Conservation (phyloP, 2,113 vertebrate species). For the Podocnemis expansa region DNA sequence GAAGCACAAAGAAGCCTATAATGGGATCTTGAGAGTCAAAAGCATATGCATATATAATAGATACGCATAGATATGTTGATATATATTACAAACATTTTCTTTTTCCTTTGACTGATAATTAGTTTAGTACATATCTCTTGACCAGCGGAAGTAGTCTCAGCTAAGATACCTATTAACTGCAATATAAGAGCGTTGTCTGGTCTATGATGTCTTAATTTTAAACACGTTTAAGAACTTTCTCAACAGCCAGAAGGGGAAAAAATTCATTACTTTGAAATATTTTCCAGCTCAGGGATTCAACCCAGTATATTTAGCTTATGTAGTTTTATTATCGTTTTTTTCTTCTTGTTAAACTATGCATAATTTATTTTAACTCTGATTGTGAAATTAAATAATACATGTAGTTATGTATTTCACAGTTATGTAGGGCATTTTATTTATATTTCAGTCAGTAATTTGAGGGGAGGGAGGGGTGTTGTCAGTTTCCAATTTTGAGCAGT, state of each 20-base stretch:
- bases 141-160: conserved; percentile 21
- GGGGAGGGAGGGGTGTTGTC: neutral
- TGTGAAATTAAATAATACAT: neutral
- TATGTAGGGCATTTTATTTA: conserved; percentile 14
- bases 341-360: rapidly evolving
- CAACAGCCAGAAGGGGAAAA: neutral
- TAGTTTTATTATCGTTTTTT: neutral
- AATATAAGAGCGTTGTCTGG: neutral
- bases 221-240: neutral
- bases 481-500: neutral
- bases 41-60: neutral
- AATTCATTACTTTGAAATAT: conserved; percentile 49
- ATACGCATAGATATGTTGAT: conserved; percentile 21
- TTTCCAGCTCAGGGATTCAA: neutral
- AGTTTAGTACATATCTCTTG: conserved; percentile 35
- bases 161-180: conserved; percentile 2
- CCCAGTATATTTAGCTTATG: neutral
- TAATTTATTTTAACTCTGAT: conserved; percentile 45
- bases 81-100: neutral
- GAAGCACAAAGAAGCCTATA: neutral
- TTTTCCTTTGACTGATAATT: conserved; percentile 33
- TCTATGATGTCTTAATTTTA: conserved; percentile 38
- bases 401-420: neutral
- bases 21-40: neutral
- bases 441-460: neutral